phyloP scores from a whole-genome alignment of 2,113 vertebrate genomes.

The Paratilapia polleni region DNA sequence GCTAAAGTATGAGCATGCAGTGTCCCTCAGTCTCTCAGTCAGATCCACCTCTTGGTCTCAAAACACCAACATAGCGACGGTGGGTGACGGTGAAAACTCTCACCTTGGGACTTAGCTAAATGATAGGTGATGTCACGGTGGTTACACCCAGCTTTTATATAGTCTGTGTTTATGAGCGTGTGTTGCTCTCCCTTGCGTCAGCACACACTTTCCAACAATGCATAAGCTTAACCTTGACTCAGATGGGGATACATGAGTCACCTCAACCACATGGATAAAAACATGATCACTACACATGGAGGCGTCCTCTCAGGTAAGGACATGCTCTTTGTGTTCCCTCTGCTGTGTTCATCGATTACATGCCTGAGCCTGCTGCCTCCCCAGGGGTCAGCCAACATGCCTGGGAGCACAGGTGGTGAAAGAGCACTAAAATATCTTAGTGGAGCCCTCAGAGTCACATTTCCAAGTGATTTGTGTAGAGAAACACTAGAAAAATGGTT shows the following conservation, averaged over 20 bases:
- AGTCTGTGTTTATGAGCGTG: background rate
- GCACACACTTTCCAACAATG: background rate
- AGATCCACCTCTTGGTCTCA: background rate
- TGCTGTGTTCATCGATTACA: slow-evolving; percentile 42
- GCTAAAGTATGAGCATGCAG: background rate
- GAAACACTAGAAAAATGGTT: background rate
- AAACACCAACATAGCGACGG: fast-evolving
- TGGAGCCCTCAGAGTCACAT: background rate
- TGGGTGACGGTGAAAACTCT: background rate
- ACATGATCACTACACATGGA: slow-evolving; percentile 9
- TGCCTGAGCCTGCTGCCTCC: slow-evolving; percentile 43
- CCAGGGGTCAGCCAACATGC: background rate
- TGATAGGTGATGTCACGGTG: background rate
- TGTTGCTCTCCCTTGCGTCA: background rate
- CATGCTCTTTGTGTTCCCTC: slow-evolving; percentile 37
- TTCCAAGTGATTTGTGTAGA: background rate
- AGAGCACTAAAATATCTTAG: background rate
- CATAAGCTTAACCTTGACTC: background rate
- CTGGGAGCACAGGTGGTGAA: slow-evolving; percentile 25
- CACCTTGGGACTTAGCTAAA: background rate
- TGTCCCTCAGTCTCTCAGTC: fast-evolving
- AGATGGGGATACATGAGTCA: background rate
- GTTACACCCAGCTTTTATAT: background rate
- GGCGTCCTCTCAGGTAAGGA: background rate
- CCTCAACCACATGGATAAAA: background rate